Conservation (phyloP, 2,113 vertebrate genomes). For the Cololabis saira region DNA sequence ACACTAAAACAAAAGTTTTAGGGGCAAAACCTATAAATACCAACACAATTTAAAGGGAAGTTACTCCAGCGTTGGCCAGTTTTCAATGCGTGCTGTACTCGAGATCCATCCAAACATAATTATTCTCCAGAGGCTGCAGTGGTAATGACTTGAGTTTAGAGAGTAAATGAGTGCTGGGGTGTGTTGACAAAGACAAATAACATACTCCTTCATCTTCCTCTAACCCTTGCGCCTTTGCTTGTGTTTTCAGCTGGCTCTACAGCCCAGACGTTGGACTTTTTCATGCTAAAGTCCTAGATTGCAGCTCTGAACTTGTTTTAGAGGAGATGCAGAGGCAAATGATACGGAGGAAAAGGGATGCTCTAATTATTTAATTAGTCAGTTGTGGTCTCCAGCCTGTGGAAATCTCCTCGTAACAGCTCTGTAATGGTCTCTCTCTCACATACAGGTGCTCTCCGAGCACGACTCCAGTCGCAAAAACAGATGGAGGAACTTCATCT, state of each 20-base stretch:
- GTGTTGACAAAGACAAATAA: constrained; percentile 56
- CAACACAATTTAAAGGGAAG: constrained; percentile 18
- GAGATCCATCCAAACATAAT: constrained; percentile 44
- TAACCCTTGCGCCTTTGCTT: constrained; percentile 11
- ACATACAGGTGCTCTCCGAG: constrained; percentile 59
- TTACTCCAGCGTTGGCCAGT: not conserved
- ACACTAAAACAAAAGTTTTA: not conserved
- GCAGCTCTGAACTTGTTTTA: constrained; percentile 1
- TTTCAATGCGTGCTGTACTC: constrained; percentile 9
- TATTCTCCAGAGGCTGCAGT: constrained; percentile 36
- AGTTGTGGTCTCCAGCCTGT: constrained; percentile 49
- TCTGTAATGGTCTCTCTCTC: constrained; percentile 53
- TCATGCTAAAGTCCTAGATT: not conserved
- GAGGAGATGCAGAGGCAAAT: not conserved
- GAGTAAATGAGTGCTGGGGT: constrained; percentile 58
- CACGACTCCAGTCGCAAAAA: not conserved
- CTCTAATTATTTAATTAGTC: constrained; percentile 66
- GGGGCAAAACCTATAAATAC: not conserved
- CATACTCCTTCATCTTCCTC: constrained; percentile 6
- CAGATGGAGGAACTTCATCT: constrained; percentile 48
- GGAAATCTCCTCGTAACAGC: constrained; percentile 44
- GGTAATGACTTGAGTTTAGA: constrained; percentile 53
- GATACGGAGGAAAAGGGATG: constrained; percentile 23
- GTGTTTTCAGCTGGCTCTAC: constrained; percentile 18
- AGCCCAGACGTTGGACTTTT: not conserved